Conservation (phyloP, 2,888 invertebrate species). For the Andrena flavipes region DNA sequence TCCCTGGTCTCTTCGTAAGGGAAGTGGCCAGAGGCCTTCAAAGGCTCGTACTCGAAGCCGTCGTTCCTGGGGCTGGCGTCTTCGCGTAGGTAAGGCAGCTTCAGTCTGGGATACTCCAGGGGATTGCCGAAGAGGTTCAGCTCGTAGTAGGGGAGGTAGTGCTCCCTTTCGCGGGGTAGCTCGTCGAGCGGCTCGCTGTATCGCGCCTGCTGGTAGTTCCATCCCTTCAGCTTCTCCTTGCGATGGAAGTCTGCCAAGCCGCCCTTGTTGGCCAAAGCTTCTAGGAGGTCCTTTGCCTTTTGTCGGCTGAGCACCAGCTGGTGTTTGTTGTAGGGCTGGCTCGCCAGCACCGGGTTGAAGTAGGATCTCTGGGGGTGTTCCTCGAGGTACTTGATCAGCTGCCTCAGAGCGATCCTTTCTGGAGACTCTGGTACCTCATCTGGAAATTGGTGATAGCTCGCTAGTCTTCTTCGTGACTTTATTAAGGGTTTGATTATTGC, state of each 20-base stretch:
- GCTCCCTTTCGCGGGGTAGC: conserved; percentile 8
- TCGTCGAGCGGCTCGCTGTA: conserved; percentile 54
- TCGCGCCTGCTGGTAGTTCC: conserved; percentile 50
- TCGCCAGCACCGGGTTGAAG: conserved; percentile 40
- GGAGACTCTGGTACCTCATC: conserved; percentile 76
- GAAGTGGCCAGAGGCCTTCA: not conserved
- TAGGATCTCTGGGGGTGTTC: conserved; percentile 32
- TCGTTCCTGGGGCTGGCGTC: conserved; percentile 10
- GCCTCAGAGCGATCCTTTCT: conserved; percentile 71
- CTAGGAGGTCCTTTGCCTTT: conserved; percentile 66
- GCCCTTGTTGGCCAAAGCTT: conserved; percentile 64
- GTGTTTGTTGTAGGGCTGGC: conserved; percentile 60
- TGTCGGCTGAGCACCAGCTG: conserved; percentile 61
- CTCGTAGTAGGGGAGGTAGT: conserved; percentile 27
- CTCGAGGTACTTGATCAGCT: conserved; percentile 75
- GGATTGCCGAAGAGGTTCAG: not conserved
- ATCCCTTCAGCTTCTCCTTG: conserved; percentile 60
- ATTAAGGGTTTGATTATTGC: no score
- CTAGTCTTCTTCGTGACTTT: not conserved
- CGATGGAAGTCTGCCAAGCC: conserved; percentile 65
- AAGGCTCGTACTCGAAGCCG: conserved; percentile 23
- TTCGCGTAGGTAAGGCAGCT: conserved; percentile 25
- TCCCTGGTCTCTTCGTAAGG: conserved; percentile 1
- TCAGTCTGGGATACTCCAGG: not conserved
- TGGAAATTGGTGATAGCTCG: conserved; percentile 46